These are phyloP conservation scores for Rhopalosiphum nymphaeae DNA, from an alignment of 2,888 invertebrate genomes.

Conservation along the genomic window DNA sequence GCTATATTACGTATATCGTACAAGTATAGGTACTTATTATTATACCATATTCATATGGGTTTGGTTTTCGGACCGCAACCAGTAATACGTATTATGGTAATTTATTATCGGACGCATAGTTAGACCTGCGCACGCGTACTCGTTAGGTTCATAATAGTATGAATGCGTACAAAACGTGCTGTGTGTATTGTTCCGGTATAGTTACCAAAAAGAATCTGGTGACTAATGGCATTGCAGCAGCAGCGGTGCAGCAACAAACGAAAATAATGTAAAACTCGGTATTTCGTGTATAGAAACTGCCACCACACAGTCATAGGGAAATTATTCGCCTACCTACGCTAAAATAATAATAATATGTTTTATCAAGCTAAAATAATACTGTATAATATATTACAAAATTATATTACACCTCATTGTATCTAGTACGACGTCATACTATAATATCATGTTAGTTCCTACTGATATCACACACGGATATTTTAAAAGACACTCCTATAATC, in stretches of 20 bases:
- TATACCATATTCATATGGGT: not conserved
- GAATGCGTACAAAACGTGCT: not conserved
- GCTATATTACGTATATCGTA: not conserved
- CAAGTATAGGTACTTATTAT: not conserved
- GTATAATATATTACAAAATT: not conserved
- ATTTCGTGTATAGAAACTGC: not conserved
- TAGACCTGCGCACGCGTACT: not conserved
- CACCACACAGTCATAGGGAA: not conserved
- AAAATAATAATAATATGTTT: not conserved
- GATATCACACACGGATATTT: not conserved
- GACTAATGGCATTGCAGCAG: slow-evolving; percentile 3
- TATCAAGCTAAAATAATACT: not conserved
- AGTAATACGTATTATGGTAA: not conserved
- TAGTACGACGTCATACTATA: not conserved
- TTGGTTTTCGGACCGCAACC: not conserved
- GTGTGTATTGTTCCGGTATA: slow-evolving; percentile 13
- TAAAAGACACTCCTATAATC: not conserved
- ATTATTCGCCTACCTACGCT: slow-evolving; percentile 2
- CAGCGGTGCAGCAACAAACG: not conserved
- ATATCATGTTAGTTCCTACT: not conserved
- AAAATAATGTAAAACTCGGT: not conserved
- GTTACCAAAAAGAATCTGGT: slow-evolving; percentile 7
- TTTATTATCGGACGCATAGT: not conserved
- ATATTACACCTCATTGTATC: not conserved
- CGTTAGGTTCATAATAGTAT: not conserved